phyloP scores from a whole-genome alignment of 2,888 invertebrate species.

The Metallyticus violacea region DNA sequence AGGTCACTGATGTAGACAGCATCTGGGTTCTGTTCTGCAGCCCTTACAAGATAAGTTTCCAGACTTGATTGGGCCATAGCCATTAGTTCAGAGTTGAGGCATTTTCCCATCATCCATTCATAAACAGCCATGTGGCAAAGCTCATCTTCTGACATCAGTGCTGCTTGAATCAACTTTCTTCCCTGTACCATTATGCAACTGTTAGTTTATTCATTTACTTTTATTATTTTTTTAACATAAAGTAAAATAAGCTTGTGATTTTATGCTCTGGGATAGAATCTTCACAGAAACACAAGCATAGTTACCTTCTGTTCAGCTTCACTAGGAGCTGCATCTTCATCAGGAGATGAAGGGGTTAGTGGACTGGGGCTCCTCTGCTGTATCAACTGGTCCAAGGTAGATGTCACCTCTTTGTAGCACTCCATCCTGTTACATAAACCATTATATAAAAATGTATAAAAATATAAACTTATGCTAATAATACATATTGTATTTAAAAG shows the following conservation, averaged over 20 bases:
- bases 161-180: slow-evolving; percentile 48
- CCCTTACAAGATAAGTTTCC: slow-evolving; percentile 66
- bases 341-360: slow-evolving; percentile 40
- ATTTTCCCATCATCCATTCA: slow-evolving; percentile 84
- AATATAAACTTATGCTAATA: background rate
- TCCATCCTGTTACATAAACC: slow-evolving; percentile 62
- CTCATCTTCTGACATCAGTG: slow-evolving; percentile 66
- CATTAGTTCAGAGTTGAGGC: slow-evolving; percentile 68
- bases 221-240: no score
- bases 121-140: slow-evolving; percentile 87
- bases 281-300: background rate
- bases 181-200: no score
- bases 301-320: slow-evolving; percentile 51
- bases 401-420: slow-evolving; percentile 83
- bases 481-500: background rate
- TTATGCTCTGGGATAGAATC: no score
- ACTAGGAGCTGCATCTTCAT: slow-evolving; percentile 39
- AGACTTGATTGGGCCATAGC: slow-evolving; percentile 66
- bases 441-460: slow-evolving; percentile 14
- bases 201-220: background rate
- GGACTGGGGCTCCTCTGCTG: slow-evolving; percentile 56
- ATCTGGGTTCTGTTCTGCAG: slow-evolving; percentile 54
- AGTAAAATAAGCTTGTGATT: no score
- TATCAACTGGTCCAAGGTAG: slow-evolving; percentile 69
- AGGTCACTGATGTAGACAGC: slow-evolving; percentile 68